Percentiles rank a stretch among this genome's conserved stretches.
These are phyloP conservation scores for Podabrus alpinus DNA, from an alignment of 2,888 invertebrate genomes.

Conservation along the genomic window DNA sequence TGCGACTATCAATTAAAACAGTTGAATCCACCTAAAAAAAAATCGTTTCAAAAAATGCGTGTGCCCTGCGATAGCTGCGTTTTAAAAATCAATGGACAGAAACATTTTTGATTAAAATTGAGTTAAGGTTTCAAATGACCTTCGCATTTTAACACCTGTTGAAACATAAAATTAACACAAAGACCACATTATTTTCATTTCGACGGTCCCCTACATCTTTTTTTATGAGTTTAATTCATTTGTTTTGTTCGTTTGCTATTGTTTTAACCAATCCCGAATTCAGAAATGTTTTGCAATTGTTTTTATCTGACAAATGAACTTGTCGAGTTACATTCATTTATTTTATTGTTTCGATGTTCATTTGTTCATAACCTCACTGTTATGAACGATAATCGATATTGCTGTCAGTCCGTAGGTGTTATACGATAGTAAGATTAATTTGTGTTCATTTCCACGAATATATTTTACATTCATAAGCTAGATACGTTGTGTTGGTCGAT, in stretches of 20 bases:
- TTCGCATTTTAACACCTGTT: constrained; percentile 3
- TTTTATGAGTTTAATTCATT: neutral
- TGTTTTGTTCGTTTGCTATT: neutral
- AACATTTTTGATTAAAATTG: neutral
- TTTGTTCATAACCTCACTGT: neutral
- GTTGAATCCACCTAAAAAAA: neutral
- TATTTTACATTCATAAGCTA: neutral
- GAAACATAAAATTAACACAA: neutral
- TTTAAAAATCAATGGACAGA: neutral
- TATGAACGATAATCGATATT: neutral
- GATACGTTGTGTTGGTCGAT: neutral
- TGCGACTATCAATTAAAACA: neutral
- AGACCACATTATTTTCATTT: neutral
- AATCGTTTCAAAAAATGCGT: neutral
- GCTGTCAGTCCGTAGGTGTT: neutral
- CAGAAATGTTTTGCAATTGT: neutral
- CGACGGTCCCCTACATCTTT: neutral
- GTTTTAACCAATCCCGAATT: neutral
- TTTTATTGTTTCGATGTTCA: neutral
- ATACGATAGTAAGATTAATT: neutral
- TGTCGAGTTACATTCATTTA: neutral
- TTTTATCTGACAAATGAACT: neutral
- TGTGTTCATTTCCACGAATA: neutral
- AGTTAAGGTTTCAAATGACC: neutral
- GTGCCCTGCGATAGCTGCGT: neutral